Base-by-base conservation (phyloP, 2,888 invertebrate genomes). In the Brassicogethes aeneus region DNA sequence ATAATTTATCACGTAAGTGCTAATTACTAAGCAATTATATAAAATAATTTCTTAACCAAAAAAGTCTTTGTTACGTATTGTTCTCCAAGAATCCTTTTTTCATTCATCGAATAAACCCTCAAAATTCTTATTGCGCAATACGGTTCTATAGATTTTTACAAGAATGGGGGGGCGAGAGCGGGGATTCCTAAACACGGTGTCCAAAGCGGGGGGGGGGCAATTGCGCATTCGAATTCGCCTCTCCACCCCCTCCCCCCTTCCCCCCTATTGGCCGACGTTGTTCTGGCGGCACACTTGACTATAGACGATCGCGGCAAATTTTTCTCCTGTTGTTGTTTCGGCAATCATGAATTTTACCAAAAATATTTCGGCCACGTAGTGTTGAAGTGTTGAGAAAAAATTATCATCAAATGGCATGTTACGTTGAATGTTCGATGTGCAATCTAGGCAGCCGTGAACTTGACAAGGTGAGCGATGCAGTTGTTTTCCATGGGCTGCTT, bases 161-260 rank as follows among this genome's bases (percentile, higher is more conserved):
- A n/a, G n/a, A n/a, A n/a, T n/a, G n/a, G n/a, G n/a, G n/a, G n/a
- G n/a, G n/a, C n/a, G n/a, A n/a, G n/a, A 48, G 51, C 47, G 50
- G 42, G 55, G 55, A 48, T 48, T 51, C 54, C 45, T 46, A 45
- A 34, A 37, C 41, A 32, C 40, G 42, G 39, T 40, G 40, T 34
- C 8, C 32, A 3, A 17, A 38, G 12, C 45, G 41, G 59, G 58
- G 61, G 55, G 54, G 64, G 64, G 64, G 62, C 61, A 63, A 64
- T 63, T 65, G 64, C 64, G 66, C 65, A 65, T 64, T 64, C 62
- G 56, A 56, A 60, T 53, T 47, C 50, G 46, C 40, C 46, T 47
- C 45, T 45, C 44, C 52, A 52, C 48, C 51, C 38, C 23, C 42
- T 37, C 39, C 32, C 41, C 42, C 50, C 46, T 38, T 40, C 33